phyloP scores from a whole-genome alignment of 2,888 invertebrate species.

The Eurois occulta region DNA sequence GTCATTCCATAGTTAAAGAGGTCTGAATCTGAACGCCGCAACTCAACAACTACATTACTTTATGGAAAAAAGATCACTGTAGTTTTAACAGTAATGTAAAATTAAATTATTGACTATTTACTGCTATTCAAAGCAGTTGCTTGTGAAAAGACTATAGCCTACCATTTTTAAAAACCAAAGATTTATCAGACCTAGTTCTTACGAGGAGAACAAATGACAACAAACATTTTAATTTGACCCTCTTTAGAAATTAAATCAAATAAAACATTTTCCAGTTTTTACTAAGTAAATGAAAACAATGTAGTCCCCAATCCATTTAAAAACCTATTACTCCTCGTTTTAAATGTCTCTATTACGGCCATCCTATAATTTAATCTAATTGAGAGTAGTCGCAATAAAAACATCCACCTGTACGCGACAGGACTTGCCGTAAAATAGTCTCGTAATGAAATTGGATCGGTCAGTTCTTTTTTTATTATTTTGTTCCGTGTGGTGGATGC shows the following conservation, averaged over 20 bases:
- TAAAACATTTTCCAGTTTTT: not conserved
- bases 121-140: not conserved
- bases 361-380: slow-evolving; percentile 41
- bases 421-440: slow-evolving; percentile 80
- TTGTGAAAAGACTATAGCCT: not conserved
- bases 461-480: slow-evolving; percentile 69
- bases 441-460: slow-evolving; percentile 87
- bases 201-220: not conserved
- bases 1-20: too few species aligned
- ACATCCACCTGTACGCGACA: slow-evolving; percentile 76
- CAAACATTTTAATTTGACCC: not conserved
- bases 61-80: not conserved
- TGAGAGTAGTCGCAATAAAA: slow-evolving; percentile 50
- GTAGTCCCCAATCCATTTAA: not conserved
- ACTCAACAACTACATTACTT: not conserved
- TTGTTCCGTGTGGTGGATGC: slow-evolving; percentile 70
- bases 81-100: not conserved
- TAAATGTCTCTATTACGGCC: slow-evolving; percentile 24
- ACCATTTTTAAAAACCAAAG: too few species aligned
- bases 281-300: not conserved
- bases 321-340: slow-evolving; percentile 4
- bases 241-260: not conserved
- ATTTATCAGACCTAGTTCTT: too few species aligned
- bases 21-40: too few species aligned
- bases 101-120: not conserved